A percentile compares a stretch with the other conserved stretches of the same genome.
Evolutionary conservation across 2,888 invertebrate genomes (phyloP).

Genomic region (Sarcophaga rosellei): DNA sequence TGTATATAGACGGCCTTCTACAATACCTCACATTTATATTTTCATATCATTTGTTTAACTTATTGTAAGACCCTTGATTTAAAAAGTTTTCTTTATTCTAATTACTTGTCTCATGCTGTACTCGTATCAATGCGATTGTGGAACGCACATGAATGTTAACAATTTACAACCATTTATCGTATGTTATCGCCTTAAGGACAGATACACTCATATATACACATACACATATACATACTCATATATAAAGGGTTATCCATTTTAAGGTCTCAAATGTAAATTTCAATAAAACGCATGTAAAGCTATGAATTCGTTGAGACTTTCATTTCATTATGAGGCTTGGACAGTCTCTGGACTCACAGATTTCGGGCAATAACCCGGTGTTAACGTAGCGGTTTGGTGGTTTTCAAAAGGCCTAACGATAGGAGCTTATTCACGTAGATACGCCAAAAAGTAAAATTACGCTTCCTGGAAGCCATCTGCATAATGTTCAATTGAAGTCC

Average conservation of each 20-base stretch:
- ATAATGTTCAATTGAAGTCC: no score
- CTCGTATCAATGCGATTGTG: neutral
- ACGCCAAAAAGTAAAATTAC: no score
- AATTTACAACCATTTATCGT: constrained; percentile 80
- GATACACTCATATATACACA: constrained; percentile 5
- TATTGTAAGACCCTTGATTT: neutral
- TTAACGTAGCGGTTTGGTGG: no score
- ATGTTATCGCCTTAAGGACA: constrained; percentile 78
- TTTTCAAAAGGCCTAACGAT: no score
- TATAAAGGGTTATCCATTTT: neutral
- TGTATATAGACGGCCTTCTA: no score
- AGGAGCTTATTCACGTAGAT: no score
- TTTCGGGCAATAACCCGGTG: no score
- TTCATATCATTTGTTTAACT: neutral
- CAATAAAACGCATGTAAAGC: no score
- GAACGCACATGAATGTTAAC: constrained; percentile 71
- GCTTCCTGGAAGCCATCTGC: no score
- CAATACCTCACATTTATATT: neutral
- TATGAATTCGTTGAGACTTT: no score
- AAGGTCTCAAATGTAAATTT: neutral
- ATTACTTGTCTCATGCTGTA: neutral
- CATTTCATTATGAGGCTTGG: no score
- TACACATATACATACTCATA: constrained; percentile 9
- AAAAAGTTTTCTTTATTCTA: neutral
- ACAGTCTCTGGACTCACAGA: no score